Conservation (phyloP, 2,888 invertebrate species). For the Steromphala cineraria region DNA sequence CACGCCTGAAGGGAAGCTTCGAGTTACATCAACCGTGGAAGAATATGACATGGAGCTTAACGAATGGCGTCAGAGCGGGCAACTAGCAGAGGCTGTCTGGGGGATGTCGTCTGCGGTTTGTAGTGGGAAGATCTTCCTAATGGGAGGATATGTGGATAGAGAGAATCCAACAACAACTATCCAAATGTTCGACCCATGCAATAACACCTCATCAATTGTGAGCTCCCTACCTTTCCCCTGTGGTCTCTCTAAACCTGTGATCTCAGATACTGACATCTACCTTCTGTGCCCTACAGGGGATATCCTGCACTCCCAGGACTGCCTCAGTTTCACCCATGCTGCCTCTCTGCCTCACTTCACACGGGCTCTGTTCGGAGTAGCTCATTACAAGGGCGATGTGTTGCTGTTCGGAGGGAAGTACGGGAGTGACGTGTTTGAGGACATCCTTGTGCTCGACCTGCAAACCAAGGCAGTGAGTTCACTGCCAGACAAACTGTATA, state of each 20-base stretch:
- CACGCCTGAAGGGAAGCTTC: neutral
- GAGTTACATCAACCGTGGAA: slow-evolving; percentile 24
- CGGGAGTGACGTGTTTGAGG: slow-evolving; percentile 28
- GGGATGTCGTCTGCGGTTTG: slow-evolving; percentile 28
- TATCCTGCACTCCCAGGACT: slow-evolving; percentile 31
- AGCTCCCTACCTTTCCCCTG: slow-evolving; percentile 29
- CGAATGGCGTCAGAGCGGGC: slow-evolving; percentile 24
- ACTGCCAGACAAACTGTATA: slow-evolving; percentile 23
- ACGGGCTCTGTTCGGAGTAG: slow-evolving; percentile 31
- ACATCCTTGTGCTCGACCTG: slow-evolving; percentile 32
- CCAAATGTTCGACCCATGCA: slow-evolving; percentile 29
- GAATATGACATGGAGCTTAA: slow-evolving; percentile 30
- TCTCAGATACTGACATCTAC: neutral
- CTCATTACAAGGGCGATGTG: slow-evolving; percentile 7
- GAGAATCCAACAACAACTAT: slow-evolving; percentile 25
- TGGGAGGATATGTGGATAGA: slow-evolving; percentile 30
- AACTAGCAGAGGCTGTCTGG: slow-evolving; percentile 31
- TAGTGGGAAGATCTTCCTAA: slow-evolving; percentile 21
- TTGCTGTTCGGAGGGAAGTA: slow-evolving; percentile 32
- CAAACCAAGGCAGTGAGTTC: slow-evolving; percentile 17
- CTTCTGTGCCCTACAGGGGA: slow-evolving; percentile 33
- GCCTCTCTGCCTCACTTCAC: slow-evolving; percentile 33
- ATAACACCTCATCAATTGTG: slow-evolving; percentile 10
- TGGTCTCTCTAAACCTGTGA: slow-evolving; percentile 23
- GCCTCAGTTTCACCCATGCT: slow-evolving; percentile 19